These are phyloP conservation scores for Pyrrhosoma nymphula DNA, from an alignment of 2,888 invertebrate species.

Conservation along the genomic window DNA sequence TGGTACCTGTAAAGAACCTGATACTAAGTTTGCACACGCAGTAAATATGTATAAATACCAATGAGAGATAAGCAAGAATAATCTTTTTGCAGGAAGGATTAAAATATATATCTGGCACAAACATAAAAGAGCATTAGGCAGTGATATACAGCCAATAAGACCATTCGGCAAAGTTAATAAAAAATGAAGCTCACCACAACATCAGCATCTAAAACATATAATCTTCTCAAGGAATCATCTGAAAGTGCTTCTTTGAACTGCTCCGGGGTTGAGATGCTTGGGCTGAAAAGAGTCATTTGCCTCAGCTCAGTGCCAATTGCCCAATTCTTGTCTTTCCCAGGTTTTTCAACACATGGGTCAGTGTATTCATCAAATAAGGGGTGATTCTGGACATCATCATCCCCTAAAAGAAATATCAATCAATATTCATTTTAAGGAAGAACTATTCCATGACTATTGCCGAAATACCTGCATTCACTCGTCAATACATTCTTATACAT, in stretches of 20 bases:
- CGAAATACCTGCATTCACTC: no score
- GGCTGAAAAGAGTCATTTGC: conserved; percentile 70
- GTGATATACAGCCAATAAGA: no score
- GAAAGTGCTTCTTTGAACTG: conserved; percentile 69
- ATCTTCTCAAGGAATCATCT: conserved; percentile 70
- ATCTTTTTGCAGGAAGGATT: no score
- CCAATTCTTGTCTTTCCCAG: conserved; percentile 71
- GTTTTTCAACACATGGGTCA: conserved; percentile 70
- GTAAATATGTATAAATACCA: no score
- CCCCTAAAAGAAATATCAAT: conserved; percentile 68
- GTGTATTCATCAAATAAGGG: conserved; percentile 70
- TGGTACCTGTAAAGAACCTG: no score
- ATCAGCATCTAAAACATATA: conserved; percentile 72
- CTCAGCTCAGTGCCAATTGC: conserved; percentile 72
- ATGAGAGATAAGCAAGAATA: no score
- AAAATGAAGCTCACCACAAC: conserved; percentile 70
- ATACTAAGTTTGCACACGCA: no score
- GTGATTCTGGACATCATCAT: conserved; percentile 71
- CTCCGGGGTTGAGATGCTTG: conserved; percentile 69
- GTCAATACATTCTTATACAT: no score
- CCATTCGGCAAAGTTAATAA: neutral
- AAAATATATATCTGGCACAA: no score
- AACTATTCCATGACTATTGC: no score
- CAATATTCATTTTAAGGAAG: neutral
- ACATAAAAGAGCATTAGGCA: no score